Conservation (phyloP, 2,888 invertebrate species). For the Spodoptera littoralis region DNA sequence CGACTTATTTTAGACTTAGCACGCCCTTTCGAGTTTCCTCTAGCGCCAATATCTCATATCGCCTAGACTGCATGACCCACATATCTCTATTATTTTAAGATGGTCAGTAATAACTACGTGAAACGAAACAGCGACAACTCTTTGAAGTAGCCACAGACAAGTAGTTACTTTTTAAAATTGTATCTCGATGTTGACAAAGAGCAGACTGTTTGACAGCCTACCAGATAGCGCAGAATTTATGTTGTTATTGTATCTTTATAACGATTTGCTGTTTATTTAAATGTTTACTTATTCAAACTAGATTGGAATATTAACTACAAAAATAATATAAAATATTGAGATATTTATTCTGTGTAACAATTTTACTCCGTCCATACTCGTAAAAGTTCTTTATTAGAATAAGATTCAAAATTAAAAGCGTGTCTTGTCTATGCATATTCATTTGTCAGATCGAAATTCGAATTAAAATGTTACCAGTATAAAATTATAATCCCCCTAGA, state of each 20-base stretch:
- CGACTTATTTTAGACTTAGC: constrained; percentile 39
- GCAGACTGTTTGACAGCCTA: constrained; percentile 55
- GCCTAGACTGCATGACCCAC: constrained; percentile 70
- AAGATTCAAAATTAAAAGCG: no score
- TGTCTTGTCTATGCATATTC: no score
- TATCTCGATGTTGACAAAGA: constrained; percentile 52
- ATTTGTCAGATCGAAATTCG: no score
- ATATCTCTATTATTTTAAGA: constrained; percentile 70
- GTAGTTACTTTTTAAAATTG: constrained; percentile 50
- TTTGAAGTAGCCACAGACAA: constrained; percentile 44
- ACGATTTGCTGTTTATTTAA: constrained; percentile 32
- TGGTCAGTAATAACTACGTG: constrained; percentile 57
- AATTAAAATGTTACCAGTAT: no score
- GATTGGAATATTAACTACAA: not conserved
- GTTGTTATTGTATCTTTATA: constrained; percentile 50
- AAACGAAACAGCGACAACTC: constrained; percentile 60
- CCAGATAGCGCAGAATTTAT: constrained; percentile 51
- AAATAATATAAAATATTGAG: no score
- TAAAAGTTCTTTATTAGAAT: no score
- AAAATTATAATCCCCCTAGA: no score
- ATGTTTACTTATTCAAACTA: constrained; percentile 31
- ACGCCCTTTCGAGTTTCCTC: constrained; percentile 38
- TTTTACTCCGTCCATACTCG: no score
- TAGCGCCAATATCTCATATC: constrained; percentile 58
- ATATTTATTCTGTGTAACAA: no score